Evolutionary conservation across 1,140 invertebrate species (phyloP), one percentile per base, ranked within the genome.

Genomic region (Thaumetopoea pityocampa): DNA sequence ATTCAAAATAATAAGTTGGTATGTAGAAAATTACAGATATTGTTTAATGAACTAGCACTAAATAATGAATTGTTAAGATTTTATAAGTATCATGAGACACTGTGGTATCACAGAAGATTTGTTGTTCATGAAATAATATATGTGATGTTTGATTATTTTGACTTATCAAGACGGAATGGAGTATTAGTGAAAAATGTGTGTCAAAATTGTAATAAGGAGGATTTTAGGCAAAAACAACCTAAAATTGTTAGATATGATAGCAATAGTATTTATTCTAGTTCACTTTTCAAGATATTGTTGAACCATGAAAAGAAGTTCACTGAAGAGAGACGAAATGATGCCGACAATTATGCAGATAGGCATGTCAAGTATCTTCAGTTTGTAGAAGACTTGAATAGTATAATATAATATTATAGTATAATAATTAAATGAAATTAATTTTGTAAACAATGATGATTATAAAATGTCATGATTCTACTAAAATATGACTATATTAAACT

Each of bases 311-410:
- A 64, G 14, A 70, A 62, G 11, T 74, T 77, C 35, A 70, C 80
- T 42, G 64, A 73, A 16, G 72, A 80, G 28, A 72, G 70, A 36
- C 45, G 50, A 7, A 63, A 47, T 44, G 66, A 69, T 46, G 59
- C 49, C 20, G 80, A 83, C 43, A 66, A 68, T 38, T 84, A 79
- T 70, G 67, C 80, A 8, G 67, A 66, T 19, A 69, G 76, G 27
- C 78, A 85, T 60, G 74, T 80, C 19, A 83, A 77, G n/a, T 86
- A 83, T 62, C 55, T 86, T 14, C 78, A 76, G 49, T 73, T 71
- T 64, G 64, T 80, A 20, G 63, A 81, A 46, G 72, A 78, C 15
- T 59, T 85, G 15, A 70, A 76, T 40, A 58, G 51, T 70, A 59
- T 74, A 16, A 67, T 74, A 38, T 73, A 56, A 52, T 26, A 35